phyloP scores from a whole-genome alignment of 2,888 invertebrate genomes.

The Tinea trinotella region DNA sequence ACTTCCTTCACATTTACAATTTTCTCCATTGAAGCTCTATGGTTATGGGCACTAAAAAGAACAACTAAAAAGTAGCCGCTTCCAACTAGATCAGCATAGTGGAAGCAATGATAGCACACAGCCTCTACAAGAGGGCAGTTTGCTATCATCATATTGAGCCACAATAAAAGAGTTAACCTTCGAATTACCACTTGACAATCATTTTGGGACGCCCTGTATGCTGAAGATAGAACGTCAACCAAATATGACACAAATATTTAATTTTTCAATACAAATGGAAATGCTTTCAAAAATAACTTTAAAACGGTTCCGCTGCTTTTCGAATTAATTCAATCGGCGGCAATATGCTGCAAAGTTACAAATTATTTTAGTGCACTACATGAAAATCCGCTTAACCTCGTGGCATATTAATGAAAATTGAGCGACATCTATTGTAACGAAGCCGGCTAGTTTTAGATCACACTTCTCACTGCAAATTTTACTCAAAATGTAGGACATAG shows the following conservation, averaged over 20 bases:
- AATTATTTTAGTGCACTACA: slow-evolving; percentile 56
- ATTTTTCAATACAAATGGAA: slow-evolving; percentile 1
- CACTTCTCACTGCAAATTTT: slow-evolving; percentile 32
- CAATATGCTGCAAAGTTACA: slow-evolving; percentile 10
- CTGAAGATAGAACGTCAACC: too few relatives aligned
- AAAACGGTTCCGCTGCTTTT: not conserved
- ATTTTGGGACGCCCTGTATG: too few relatives aligned
- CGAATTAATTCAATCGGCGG: slow-evolving; percentile 7
- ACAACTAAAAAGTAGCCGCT: too few relatives aligned
- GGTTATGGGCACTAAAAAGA: too few relatives aligned
- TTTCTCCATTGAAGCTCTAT: too few relatives aligned
- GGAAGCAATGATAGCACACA: too few relatives aligned
- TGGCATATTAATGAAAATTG: slow-evolving; percentile 69
- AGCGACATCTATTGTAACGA: slow-evolving; percentile 56
- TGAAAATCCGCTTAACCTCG: slow-evolving; percentile 66
- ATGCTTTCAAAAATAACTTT: not conserved
- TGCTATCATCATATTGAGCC: too few relatives aligned
- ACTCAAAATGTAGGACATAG: slow-evolving; percentile 54
- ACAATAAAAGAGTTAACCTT: too few relatives aligned
- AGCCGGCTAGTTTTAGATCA: slow-evolving; percentile 46
- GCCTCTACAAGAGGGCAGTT: too few relatives aligned
- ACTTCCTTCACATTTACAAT: too few relatives aligned
- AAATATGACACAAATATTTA: not conserved
- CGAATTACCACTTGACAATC: too few relatives aligned
- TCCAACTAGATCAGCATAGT: too few relatives aligned